Percentiles rank a stretch among this genome's conserved stretches.
Evolutionary conservation across 2,888 invertebrate species (phyloP).

Genomic region (Epinotia ramella): DNA sequence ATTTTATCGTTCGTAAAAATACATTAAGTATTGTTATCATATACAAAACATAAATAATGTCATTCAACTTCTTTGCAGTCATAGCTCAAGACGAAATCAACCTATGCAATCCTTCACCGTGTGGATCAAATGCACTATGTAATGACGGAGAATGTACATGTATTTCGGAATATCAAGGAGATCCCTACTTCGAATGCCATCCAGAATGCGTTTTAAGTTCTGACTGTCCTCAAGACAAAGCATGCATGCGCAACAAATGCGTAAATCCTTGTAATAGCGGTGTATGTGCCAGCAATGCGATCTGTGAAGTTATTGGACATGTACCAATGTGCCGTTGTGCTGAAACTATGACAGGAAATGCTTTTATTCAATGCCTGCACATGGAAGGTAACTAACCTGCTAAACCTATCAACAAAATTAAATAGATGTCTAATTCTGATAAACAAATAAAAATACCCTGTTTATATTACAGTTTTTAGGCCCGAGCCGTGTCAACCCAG

Average conservation of each 20-base stretch:
- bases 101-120: conserved; percentile 88
- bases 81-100: conserved; percentile 68
- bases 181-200: conserved; percentile 88
- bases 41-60: neutral
- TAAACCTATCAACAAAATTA: neutral
- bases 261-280: conserved; percentile 88
- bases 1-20: conserved; percentile 21
- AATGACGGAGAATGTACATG: conserved; percentile 86
- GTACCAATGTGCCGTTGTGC: conserved; percentile 90
- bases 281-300: conserved; percentile 89
- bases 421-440: neutral
- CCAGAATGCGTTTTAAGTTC: conserved; percentile 89
- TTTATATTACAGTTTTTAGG: conserved; percentile 65
- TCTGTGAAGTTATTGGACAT: conserved; percentile 90
- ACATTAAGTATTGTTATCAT: neutral
- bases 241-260: conserved; percentile 89
- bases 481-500: conserved; percentile 79
- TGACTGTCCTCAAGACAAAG: conserved; percentile 87
- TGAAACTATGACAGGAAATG: conserved; percentile 88
- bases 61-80: conserved; percentile 49
- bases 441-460: conserved; percentile 13
- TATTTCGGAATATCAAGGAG: conserved; percentile 86
- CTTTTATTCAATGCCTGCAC: conserved; percentile 86
- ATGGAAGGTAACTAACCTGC: conserved; percentile 65
- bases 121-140: conserved; percentile 87